A percentile compares a stretch with the other conserved stretches of the same genome.
Conservation (phyloP, 2,113 vertebrate genomes). For the Rhinichthys klamathensis region DNA sequence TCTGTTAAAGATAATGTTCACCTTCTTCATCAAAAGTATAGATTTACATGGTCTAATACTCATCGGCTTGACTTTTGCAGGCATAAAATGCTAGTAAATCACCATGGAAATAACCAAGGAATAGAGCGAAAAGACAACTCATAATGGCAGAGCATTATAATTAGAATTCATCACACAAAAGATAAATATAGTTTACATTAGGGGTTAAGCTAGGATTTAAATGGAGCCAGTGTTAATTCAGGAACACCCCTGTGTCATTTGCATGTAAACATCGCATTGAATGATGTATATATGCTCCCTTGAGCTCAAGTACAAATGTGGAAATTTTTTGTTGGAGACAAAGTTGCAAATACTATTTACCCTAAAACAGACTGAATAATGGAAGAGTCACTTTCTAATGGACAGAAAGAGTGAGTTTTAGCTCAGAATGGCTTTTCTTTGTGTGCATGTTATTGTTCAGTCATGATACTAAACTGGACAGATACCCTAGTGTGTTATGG, state of each 20-base stretch:
- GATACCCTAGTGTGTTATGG: conserved; percentile 39
- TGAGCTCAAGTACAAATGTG: background rate
- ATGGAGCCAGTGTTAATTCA: background rate
- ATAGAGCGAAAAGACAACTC: background rate
- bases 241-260: conserved; percentile 25
- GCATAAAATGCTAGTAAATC: background rate
- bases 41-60: conserved; percentile 10
- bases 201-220: conserved; percentile 19
- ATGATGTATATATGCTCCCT: background rate
- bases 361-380: conserved; percentile 11
- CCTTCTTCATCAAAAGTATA: conserved; percentile 20
- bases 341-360: background rate
- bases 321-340: background rate
- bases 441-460: conserved; percentile 20
- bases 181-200: background rate
- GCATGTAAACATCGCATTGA: background rate
- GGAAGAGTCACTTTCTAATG: background rate
- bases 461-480: conserved; percentile 44
- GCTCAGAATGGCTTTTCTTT: conserved; percentile 8
- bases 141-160: background rate
- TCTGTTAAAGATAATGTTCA: conserved; percentile 21
- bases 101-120: background rate
- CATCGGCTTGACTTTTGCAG: background rate
- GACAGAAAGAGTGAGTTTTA: conserved; percentile 29
- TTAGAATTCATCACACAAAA: background rate